phyloP scores from a whole-genome alignment of 64 coral and sea anemone species.

The Pocillopora verrucosa region DNA sequence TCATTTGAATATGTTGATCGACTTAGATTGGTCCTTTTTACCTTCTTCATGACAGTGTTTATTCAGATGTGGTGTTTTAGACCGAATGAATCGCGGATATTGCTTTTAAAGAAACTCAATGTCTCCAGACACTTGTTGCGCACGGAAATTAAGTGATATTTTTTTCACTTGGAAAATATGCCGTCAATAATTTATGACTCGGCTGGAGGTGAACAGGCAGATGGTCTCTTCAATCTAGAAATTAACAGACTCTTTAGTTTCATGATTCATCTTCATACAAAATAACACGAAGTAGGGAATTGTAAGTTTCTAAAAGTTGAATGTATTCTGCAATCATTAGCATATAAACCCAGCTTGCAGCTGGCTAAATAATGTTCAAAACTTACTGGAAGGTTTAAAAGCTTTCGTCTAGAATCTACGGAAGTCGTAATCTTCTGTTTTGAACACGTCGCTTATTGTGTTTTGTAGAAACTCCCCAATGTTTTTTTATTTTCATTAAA shows the following conservation, averaged over 20 bases:
- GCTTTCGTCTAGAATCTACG: slow-evolving; percentile 1
- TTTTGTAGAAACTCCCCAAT: not conserved
- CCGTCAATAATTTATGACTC: slow-evolving; percentile 16
- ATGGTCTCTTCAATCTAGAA: slow-evolving; percentile 4
- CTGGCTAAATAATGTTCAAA: slow-evolving; percentile 7
- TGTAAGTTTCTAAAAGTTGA: not conserved
- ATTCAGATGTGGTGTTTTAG: not conserved
- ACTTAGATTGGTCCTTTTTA: too few relatives aligned
- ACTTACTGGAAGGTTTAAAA: not conserved
- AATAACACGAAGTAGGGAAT: not conserved
- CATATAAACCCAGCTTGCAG: not conserved
- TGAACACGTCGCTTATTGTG: not conserved
- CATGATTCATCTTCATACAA: slow-evolving; percentile 27
- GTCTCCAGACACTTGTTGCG: slow-evolving; percentile 28
- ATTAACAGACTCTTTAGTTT: slow-evolving; percentile 27
- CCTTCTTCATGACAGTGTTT: not conserved
- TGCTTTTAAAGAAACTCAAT: not conserved
- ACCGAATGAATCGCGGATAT: not conserved
- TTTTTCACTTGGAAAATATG: not conserved
- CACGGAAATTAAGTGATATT: not conserved
- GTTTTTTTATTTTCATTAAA: slow-evolving; percentile 28
- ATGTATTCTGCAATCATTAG: not conserved
- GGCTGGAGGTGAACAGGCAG: not conserved
- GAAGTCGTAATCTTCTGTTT: slow-evolving; percentile 17
- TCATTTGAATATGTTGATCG: not conserved